Evolutionary conservation across 1,140 invertebrate genomes (phyloP), one percentile per base, ranked within the genome.

Genomic region (Cyclargus thomasi): DNA sequence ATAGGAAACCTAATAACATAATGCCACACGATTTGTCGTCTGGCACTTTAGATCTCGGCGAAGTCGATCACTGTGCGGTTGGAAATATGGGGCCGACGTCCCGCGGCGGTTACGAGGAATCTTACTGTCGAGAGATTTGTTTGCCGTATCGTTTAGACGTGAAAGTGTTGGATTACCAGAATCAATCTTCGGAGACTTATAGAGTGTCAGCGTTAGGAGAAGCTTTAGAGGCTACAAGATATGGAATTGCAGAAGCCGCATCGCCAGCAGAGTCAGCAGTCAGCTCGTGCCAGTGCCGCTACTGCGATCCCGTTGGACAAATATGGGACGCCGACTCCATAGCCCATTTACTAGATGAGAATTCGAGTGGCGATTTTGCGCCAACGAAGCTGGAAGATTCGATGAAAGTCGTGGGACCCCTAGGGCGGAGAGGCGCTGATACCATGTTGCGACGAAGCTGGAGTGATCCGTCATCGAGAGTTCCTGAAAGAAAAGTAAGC

Each of bases 231-330:
- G 88, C 86, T 70, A 90, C 83, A 18, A 80, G 81, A 70, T 86
- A 83, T 69, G 82, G 86, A 67, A 68, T 90, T 67, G 75, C 78
- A 5, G 88, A 90, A 69, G 88, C 88, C 23, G 84, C 77, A 66
- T 91, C 88, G 5, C 88, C 88, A 72, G 76, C 78, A 0, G 81
- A 91, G 69, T 90, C 90, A 59, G 90, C 91, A 20, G 88, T 91
- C 62, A 92, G 91, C 74, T 85, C 91, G n/a, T 96, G 95, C 85
- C 95, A 96, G 85, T 97, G 95, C 79, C 92, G 93, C 10, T 95
- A 95, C 72, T 96, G 95, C 79, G 95, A 96, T 80, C 95, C 95
- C 0, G 91, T 94, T 18, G 93, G 94, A 55, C 93, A 95, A 69
- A 94, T 96, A 64, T 96, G 95, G 95, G 95, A 95, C 78, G 92